Percentiles rank a stretch among this genome's conserved stretches.
Evolutionary conservation across 2,113 vertebrate species (phyloP).

Genomic region (Oryzias curvinotus): DNA sequence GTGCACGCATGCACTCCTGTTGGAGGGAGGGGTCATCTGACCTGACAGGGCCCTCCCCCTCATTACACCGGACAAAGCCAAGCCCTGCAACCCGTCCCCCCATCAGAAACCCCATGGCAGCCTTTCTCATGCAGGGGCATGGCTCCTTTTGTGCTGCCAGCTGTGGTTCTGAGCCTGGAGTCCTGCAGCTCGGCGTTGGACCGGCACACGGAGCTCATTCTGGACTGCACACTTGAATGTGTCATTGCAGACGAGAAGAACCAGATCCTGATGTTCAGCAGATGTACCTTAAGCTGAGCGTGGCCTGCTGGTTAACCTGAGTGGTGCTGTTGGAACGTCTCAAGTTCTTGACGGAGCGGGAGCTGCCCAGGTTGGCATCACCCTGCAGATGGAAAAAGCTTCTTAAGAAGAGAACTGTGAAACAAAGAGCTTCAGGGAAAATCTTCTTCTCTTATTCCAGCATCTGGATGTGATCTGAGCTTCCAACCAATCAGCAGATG

Average conservation of each 20-base stretch:
- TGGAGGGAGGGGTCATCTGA: conserved; percentile 59
- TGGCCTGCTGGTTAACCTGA: conserved; percentile 82
- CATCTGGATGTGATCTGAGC: conserved; percentile 8
- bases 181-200: too few relatives aligned
- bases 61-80: conserved; percentile 56
- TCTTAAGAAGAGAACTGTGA: neutral
- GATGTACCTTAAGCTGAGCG: conserved; percentile 76
- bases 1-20: conserved; percentile 38
- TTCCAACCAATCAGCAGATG: neutral
- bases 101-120: conserved; percentile 23
- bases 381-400: conserved; percentile 69
- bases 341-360: conserved; percentile 90
- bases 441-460: conserved; percentile 2
- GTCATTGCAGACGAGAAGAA: conserved; percentile 40
- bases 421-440: neutral
- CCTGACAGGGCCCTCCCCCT: conserved; percentile 52
- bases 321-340: conserved; percentile 90
- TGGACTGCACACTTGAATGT: conserved; percentile 2
- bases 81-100: conserved; percentile 32
- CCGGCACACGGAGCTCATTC: conserved; percentile 1
- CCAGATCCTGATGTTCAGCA: neutral
- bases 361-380: conserved; percentile 61
- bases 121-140: conserved; percentile 38
- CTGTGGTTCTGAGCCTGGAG: conserved; percentile 45
- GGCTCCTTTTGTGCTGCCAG: conserved; percentile 56